Evolutionary conservation across 1,140 invertebrate species (phyloP).

Genomic region (Scaptomyza hsui): DNA sequence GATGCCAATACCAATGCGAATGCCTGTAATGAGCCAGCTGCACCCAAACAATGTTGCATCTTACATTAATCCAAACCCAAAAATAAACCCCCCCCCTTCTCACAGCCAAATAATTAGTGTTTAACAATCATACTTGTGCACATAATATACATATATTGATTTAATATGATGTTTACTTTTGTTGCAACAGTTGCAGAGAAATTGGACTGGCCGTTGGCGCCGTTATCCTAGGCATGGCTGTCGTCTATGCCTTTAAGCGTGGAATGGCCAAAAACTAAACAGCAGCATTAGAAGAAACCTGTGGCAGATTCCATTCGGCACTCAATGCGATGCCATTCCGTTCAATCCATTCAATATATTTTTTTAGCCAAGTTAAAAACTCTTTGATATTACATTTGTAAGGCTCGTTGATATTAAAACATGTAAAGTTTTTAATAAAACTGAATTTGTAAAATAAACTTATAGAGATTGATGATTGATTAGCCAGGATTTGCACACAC

Average conservation of each 20-base stretch:
- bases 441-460: slow-evolving; percentile 2
- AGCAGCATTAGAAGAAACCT: not conserved
- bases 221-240: slow-evolving; percentile 77
- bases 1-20: slow-evolving; percentile 28
- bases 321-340: slow-evolving; percentile 44
- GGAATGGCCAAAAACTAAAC: slow-evolving; percentile 52
- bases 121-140: not conserved
- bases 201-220: slow-evolving; percentile 77
- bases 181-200: slow-evolving; percentile 70
- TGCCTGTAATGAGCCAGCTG: slow-evolving; percentile 38
- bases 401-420: slow-evolving; percentile 18
- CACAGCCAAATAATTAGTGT: not conserved
- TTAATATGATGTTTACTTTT: slow-evolving; percentile 15
- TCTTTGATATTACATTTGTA: slow-evolving; percentile 31
- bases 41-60: slow-evolving; percentile 72
- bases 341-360: not conserved
- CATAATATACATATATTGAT: slow-evolving; percentile 7
- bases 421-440: slow-evolving; percentile 6
- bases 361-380: not conserved
- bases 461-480: too few relatives aligned
- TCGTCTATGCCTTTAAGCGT: slow-evolving; percentile 64
- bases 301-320: not conserved
- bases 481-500: too few relatives aligned
- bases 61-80: slow-evolving; percentile 53
- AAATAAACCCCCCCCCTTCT: not conserved